Evolutionary conservation across 2,888 invertebrate genomes (phyloP).

Genomic region (Heliconius cydno): DNA sequence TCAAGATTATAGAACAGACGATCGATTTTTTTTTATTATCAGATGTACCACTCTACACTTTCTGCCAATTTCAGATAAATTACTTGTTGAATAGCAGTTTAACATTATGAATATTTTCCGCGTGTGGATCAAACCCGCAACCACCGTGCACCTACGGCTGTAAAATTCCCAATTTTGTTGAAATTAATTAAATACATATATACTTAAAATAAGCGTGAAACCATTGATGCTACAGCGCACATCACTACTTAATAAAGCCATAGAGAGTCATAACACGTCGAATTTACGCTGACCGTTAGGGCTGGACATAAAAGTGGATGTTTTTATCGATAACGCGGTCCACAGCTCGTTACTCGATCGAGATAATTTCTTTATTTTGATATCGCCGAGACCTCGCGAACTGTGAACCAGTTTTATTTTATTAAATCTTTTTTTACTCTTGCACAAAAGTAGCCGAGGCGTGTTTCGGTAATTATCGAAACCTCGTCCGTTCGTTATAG

Average conservation of each 20-base stretch:
- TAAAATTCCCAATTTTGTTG: no score
- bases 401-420: constrained; percentile 58
- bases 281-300: constrained; percentile 73
- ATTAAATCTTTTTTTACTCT: constrained; percentile 47
- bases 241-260: constrained; percentile 65
- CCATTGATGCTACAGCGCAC: neutral
- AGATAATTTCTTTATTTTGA: constrained; percentile 76
- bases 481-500: constrained; percentile 53
- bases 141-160: no score
- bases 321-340: constrained; percentile 71
- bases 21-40: no score
- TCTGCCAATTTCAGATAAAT: neutral
- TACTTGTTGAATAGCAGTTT: neutral
- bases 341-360: constrained; percentile 62
- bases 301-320: constrained; percentile 50
- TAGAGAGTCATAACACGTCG: constrained; percentile 63
- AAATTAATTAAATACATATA: no score
- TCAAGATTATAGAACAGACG: no score
- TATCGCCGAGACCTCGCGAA: constrained; percentile 52
- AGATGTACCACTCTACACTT: neutral
- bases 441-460: constrained; percentile 53
- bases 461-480: constrained; percentile 58
- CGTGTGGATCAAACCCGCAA: no score
- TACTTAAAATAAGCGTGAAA: neutral
- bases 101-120: neutral